phyloP scores from a whole-genome alignment of 2,797 vertebrate species.

The Myotis daubentonii region DNA sequence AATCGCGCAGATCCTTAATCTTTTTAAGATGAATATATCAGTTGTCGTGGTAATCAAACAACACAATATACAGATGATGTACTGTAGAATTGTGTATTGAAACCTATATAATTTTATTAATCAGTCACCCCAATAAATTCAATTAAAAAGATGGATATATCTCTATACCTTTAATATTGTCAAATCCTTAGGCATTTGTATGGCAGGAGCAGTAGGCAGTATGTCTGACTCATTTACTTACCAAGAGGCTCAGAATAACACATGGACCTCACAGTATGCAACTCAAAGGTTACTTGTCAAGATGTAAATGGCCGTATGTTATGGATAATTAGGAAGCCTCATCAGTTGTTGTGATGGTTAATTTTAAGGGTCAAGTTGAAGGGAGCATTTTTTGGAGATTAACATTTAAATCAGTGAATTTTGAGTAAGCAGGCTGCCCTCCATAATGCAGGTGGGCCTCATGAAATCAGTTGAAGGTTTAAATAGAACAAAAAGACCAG shows the following conservation, averaged over 20 bases:
- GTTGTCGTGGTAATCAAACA: neutral
- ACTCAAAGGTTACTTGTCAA: neutral
- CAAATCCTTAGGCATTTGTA: neutral
- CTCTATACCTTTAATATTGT: neutral
- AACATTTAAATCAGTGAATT: neutral
- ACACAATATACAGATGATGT: neutral
- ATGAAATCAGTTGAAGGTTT: neutral
- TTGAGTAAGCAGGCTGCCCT: neutral
- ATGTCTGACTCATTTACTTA: neutral
- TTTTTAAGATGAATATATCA: neutral
- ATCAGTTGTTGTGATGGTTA: neutral
- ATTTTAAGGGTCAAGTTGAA: neutral
- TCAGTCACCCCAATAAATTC: neutral
- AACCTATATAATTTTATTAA: neutral
- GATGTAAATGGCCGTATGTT: neutral
- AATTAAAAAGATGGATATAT: neutral
- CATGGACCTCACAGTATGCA: neutral
- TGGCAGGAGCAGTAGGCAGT: neutral
- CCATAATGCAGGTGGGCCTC: neutral
- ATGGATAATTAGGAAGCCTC: neutral
- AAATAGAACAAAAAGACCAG: neutral
- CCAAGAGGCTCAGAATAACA: neutral
- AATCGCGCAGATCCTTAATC: neutral
- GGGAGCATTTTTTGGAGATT: neutral
- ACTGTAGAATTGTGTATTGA: neutral